A percentile compares a stretch with the other conserved stretches of the same genome.
Conservation (phyloP, 1,140 invertebrate genomes). For the Conus betulinus region DNA sequence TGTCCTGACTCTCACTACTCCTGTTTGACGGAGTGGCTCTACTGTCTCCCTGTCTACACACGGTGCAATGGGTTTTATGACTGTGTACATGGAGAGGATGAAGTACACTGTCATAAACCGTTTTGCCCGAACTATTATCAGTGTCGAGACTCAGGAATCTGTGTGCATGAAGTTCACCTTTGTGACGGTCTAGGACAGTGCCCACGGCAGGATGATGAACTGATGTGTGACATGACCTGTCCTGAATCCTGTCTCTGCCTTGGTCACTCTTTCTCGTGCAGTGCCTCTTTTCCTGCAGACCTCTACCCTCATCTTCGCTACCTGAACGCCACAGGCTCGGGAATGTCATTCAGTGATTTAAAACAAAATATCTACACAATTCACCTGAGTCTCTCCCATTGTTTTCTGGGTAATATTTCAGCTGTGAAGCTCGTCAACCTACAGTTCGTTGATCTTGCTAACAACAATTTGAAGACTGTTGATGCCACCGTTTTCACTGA, state of each 20-base stretch:
- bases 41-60: conserved; percentile 29
- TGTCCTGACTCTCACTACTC: too few species aligned
- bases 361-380: not conserved
- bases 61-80: conserved; percentile 34
- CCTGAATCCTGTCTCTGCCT: conserved; percentile 13
- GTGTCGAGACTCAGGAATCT: conserved; percentile 21
- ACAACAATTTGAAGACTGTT: too few species aligned
- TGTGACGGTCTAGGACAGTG: too few species aligned
- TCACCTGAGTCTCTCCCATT: conserved; percentile 19
- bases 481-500: too few species aligned
- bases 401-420: not conserved
- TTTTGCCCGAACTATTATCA: conserved; percentile 5
- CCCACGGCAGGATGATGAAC: too few species aligned
- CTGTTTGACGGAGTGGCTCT: too few species aligned
- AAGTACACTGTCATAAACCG: not conserved
- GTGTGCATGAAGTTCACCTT: not conserved
- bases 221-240: conserved; percentile 16
- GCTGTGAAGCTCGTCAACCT: too few species aligned
- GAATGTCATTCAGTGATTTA: not conserved
- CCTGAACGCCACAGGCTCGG: not conserved
- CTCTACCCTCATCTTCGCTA: conserved; percentile 7
- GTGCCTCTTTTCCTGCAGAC: not conserved
- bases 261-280: conserved; percentile 16
- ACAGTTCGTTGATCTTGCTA: too few species aligned
- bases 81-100: conserved; percentile 18